Base-by-base conservation (phyloP, 2,797 vertebrate genomes). In the Oreonectes daqikongensis region DNA sequence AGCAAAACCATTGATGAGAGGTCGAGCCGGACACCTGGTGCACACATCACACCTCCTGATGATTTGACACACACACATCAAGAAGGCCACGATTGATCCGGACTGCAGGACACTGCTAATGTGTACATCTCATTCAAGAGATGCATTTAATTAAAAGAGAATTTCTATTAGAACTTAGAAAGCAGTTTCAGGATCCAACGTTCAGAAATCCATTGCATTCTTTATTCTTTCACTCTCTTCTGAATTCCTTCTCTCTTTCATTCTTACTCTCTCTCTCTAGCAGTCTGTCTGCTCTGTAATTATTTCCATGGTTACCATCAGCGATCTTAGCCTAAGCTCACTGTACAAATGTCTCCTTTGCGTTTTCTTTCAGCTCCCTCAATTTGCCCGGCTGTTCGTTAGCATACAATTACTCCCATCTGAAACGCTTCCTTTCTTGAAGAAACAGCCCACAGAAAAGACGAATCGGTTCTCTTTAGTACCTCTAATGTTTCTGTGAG, bases 221-320 rank as follows among this genome's bases (percentile, higher is more conserved):
- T 61, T 74, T 70, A 20, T 73, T 59, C 35, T 77, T 69, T 82
- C 69, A 52, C 24, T 76, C 74, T 78, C 72, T 70, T 57, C 44
- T 60, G 46, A 55, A 42, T 83, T 79, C 76, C 69, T 69, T 74
- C 82, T 42, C 79, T 85, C 77, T 83, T 88, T 78, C 78, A 79
- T 79, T 83, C 84, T 84, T 69, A 79, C 81, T 72, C 38, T 42
- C 42, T 82, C 74, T 78, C 64, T 78, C 80, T 81, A 79, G 85
- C 85, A 85, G 85, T 87, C 85, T 89, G 88, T 90, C 88, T 88
- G 90, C 91, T 90, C 89, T 92, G 86, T 92, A 92, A 93, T 92
- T 92, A 94, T 93, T 92, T 91, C 93, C 92, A 93, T 93, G 92
- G 93, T 93, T 91, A 93, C 92, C 88, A 90, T 90, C 90, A 88